Percentiles rank a stretch among this genome's conserved stretches.
Conservation (phyloP, 2,797 vertebrate species). For the Chrosomus eos region DNA sequence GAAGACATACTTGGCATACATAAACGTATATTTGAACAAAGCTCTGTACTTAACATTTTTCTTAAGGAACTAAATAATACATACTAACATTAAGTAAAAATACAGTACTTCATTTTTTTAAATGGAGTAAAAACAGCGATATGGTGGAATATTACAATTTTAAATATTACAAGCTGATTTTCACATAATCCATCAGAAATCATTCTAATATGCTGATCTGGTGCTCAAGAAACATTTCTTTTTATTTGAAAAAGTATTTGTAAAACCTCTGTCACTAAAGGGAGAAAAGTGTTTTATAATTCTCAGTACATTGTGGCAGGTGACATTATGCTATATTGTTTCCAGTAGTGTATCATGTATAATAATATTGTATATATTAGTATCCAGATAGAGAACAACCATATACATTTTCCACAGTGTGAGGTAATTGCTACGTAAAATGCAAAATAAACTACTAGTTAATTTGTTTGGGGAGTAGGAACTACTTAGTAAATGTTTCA, state of each 20-base stretch:
- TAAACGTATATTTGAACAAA: not conserved
- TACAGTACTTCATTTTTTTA: not conserved
- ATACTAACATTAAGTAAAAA: not conserved
- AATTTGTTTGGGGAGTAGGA: not conserved
- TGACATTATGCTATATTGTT: too few species aligned
- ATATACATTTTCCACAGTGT: not conserved
- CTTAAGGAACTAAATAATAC: not conserved
- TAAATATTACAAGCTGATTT: not conserved
- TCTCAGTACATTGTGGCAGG: not conserved
- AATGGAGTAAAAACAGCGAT: not conserved
- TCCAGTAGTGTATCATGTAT: too few species aligned
- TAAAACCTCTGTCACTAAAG: not conserved
- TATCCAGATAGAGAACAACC: not conserved
- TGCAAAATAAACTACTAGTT: not conserved
- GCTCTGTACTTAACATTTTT: not conserved
- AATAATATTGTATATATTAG: too few species aligned
- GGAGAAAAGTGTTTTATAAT: not conserved
- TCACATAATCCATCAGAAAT: not conserved
- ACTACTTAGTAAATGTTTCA: conserved; percentile 66
- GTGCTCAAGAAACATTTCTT: not conserved
- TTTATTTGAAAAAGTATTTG: not conserved
- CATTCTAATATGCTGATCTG: not conserved
- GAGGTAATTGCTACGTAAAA: not conserved
- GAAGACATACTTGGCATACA: not conserved
- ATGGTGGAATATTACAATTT: not conserved